These are phyloP conservation scores for Cyprinodon tularosa DNA, from an alignment of 2,113 vertebrate species.

Conservation along the genomic window DNA sequence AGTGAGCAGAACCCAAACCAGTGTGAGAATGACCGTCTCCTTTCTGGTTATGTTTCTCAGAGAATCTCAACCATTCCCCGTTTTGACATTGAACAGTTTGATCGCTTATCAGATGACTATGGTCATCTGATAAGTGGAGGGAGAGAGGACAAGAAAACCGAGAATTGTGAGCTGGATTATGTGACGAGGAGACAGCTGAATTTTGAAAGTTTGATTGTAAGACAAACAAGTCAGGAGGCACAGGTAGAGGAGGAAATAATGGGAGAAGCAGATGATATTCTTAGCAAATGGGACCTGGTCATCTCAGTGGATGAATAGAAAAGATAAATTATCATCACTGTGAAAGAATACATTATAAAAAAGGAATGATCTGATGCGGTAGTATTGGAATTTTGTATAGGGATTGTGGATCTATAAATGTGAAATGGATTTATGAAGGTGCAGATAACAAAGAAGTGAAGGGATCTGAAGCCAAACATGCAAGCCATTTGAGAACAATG, in stretches of 20 bases:
- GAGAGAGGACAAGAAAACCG: neutral
- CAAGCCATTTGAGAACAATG: no score
- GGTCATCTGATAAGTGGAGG: constrained; percentile 5
- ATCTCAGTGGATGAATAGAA: constrained; percentile 46
- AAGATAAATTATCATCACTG: constrained; percentile 19
- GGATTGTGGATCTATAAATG: no score
- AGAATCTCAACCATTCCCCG: neutral
- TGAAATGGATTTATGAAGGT: no score
- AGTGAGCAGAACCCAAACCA: neutral
- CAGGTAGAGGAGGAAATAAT: neutral
- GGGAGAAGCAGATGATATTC: constrained; percentile 18
- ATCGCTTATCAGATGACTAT: constrained; percentile 23
- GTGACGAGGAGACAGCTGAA: neutral
- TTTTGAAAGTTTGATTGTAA: constrained; percentile 47
- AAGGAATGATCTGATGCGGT: no score
- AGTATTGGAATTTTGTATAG: no score
- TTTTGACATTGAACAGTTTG: neutral
- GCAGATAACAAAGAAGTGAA: no score
- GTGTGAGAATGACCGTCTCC: constrained; percentile 16
- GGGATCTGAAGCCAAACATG: no score
- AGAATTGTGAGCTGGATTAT: constrained; percentile 2
- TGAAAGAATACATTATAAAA: no score
- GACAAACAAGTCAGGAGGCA: constrained; percentile 39
- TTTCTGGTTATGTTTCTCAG: constrained; percentile 33
- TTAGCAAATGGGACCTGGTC: constrained; percentile 53